Conservation (phyloP, 2,888 invertebrate genomes). For the Drosophila siamana region DNA sequence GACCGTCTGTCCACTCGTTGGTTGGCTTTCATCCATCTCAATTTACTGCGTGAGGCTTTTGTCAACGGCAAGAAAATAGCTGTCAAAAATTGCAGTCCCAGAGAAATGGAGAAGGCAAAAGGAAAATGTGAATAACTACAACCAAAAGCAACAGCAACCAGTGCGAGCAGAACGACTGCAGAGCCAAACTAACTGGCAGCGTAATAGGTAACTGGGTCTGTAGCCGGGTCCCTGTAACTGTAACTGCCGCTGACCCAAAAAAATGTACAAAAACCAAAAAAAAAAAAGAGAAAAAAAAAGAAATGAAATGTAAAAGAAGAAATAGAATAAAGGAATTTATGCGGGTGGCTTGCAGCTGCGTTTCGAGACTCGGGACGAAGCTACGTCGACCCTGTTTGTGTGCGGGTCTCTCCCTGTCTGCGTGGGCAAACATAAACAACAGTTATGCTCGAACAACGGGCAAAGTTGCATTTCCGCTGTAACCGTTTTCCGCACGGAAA, state of each 20-base stretch:
- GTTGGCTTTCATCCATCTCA: slow-evolving; percentile 69
- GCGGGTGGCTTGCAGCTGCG: slow-evolving; percentile 45
- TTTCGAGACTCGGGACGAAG: slow-evolving; percentile 42
- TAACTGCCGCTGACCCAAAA: slow-evolving; percentile 50
- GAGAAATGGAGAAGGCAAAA: slow-evolving; percentile 9
- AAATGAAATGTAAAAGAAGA: too few species aligned
- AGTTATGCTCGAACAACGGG: slow-evolving; percentile 78
- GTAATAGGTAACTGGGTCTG: slow-evolving; percentile 42
- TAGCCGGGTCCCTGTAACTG: slow-evolving; percentile 44
- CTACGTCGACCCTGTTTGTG: slow-evolving; percentile 9
- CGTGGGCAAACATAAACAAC: slow-evolving; percentile 73
- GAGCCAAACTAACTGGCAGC: slow-evolving; percentile 31
- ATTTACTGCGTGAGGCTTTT: slow-evolving; percentile 75
- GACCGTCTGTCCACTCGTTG: slow-evolving; percentile 5
- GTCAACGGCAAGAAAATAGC: slow-evolving; percentile 74
- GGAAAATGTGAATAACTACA: slow-evolving; percentile 6
- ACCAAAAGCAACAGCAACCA: slow-evolving; percentile 2
- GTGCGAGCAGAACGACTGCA: too few species aligned
- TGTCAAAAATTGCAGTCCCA: slow-evolving; percentile 60
- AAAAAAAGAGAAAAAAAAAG: background rate
- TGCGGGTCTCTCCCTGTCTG: slow-evolving; percentile 9
- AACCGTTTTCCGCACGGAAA: slow-evolving; percentile 79
- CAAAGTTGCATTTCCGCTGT: slow-evolving; percentile 79
- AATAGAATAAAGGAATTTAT: slow-evolving; percentile 31
- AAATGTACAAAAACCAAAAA: slow-evolving; percentile 3